Percentiles rank a stretch among this genome's conserved stretches.
These are phyloP conservation scores for Colossoma macropomum DNA, from an alignment of 2,113 vertebrate genomes.

Conservation along the genomic window DNA sequence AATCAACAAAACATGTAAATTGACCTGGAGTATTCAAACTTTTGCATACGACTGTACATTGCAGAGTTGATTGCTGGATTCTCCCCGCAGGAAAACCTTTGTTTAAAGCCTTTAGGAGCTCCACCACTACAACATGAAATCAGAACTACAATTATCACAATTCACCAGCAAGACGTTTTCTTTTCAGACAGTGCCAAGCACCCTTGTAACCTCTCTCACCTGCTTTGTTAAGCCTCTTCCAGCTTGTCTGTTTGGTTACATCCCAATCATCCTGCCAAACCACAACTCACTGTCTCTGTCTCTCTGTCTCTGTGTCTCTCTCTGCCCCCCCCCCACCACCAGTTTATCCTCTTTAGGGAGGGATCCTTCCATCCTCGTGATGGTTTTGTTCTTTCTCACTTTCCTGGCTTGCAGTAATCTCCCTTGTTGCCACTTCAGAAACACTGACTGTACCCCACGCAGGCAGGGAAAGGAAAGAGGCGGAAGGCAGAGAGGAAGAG, in stretches of 20 bases:
- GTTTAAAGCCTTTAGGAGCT: no score
- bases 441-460: conserved; percentile 12
- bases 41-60: no score
- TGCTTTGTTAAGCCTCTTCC: conserved; percentile 2
- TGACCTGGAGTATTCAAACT: no score
- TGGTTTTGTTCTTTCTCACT: conserved; percentile 17
- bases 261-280: background rate
- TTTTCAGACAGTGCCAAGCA: background rate
- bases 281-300: no score
- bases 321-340: background rate
- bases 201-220: conserved; percentile 24
- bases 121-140: no score
- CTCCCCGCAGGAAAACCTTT: no score
- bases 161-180: background rate
- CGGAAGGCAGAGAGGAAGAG: conserved; percentile 1
- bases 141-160: no score
- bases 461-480: background rate
- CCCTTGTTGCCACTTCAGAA: conserved; percentile 19
- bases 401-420: conserved; percentile 20
- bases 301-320: background rate
- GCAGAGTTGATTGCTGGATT: no score
- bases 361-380: background rate
- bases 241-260: background rate
- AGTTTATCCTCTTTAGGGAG: background rate
- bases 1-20: no score